Evolutionary conservation across 2,888 invertebrate genomes (phyloP).

Genomic region (Aphidoletes aphidimyza): DNA sequence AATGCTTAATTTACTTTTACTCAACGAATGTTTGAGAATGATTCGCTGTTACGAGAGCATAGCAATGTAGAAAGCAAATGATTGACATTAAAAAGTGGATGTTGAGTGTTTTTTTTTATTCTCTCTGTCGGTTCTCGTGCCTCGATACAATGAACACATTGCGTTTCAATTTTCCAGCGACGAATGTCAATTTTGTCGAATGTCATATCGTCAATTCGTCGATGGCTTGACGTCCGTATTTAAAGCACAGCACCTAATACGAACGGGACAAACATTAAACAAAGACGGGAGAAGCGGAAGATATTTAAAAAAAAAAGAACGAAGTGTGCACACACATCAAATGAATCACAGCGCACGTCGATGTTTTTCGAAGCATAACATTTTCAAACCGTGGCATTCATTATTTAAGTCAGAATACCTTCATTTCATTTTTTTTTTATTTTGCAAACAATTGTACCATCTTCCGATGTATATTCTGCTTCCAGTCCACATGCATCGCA

Average conservation of each 20-base stretch:
- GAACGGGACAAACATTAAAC: constrained; percentile 15
- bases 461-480: neutral
- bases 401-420: neutral
- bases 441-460: neutral
- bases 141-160: neutral
- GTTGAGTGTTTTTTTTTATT: neutral
- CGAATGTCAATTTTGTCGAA: constrained; percentile 38
- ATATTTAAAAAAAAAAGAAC: neutral
- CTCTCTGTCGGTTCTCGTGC: neutral
- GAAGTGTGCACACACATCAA: neutral
- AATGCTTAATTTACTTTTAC: constrained; percentile 53
- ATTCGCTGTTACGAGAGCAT: constrained; percentile 12
- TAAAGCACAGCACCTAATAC: neutral
- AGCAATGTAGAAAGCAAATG: constrained; percentile 18
- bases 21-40: constrained; percentile 21
- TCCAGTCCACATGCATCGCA: neutral
- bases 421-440: no score
- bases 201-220: constrained; percentile 11
- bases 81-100: constrained; percentile 51
- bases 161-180: constrained; percentile 36
- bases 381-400: neutral
- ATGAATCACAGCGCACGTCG: constrained; percentile 1
- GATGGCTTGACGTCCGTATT: neutral
- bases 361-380: constrained; percentile 43
- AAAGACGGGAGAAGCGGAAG: constrained; percentile 22